Evolutionary conservation across 1,140 invertebrate species (phyloP), one percentile per base, ranked within the genome.

Genomic region (Pseudomyrmex concolor): DNA sequence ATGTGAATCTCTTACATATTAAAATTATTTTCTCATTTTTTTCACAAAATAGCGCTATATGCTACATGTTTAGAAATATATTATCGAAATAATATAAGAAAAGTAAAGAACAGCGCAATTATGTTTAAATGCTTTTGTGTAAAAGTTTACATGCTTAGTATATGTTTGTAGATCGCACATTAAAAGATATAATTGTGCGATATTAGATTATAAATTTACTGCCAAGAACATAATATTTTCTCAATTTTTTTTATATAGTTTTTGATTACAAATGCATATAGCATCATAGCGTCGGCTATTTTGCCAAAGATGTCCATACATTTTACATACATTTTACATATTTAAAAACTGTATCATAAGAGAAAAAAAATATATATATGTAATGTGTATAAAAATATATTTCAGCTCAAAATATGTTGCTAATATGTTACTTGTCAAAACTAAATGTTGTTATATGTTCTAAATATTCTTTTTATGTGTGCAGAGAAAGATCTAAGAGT

Each of bases 161-260:
- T 64, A 50, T 54, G 15, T 85, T 85, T 85, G 15, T 66, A 78
- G 34, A 48, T 66, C 25, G 34, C 57, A 43, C 62, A 84, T 86
- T 86, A 80, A 80, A 77, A 77, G 2, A 34, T 34, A 34, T 34
- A 34, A 34, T 70, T 19, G 15, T 54, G 34, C 71, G 22, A 19
- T 17, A 66, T 67, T 70, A 34, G 5, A 34, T 63, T 17, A 13
- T 64, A n/a, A 72, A 83, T 66, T 25, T 63, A 82, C 71, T 83
- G 84, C 64, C 82, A 74, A 43, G 25, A 55, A 54, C 45, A 72
- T 51, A 4, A 72, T 51, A 4, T n/a, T 19, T 17, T 86, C 68
- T 86, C 51, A 48, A 22, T 83, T 34, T 0, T 51, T 86, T 87
- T 87, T 84, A 80, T 86, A 87, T 73, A 15, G 80, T 84, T 84